These are phyloP conservation scores for Nerophis lumbriciformis DNA, from an alignment of 2,113 vertebrate genomes.

Conservation along the genomic window DNA sequence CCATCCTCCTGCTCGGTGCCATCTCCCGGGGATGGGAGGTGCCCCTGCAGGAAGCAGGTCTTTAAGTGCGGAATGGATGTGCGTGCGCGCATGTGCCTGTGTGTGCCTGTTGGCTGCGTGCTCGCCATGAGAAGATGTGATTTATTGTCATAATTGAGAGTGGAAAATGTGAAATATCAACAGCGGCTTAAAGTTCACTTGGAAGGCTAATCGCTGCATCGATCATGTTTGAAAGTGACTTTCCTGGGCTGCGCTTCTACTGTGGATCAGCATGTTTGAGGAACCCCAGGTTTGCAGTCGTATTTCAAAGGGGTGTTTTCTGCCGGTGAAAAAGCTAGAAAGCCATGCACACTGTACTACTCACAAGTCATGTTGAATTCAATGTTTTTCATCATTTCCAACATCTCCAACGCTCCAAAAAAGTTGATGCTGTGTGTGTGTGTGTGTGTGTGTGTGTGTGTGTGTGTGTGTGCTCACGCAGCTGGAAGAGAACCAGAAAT, in stretches of 20 bases:
- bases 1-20: constrained; percentile 42
- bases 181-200: constrained; percentile 7
- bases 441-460: constrained; percentile 1
- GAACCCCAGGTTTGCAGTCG: constrained; percentile 1
- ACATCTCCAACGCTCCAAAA: not conserved
- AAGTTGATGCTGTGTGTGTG: constrained; percentile 8
- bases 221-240: constrained; percentile 12
- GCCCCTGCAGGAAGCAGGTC: constrained; percentile 37
- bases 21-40: constrained; percentile 57
- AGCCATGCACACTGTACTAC: too few relatives aligned
- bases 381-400: not conserved
- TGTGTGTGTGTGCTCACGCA: constrained; percentile 12
- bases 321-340: not conserved
- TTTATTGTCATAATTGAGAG: constrained; percentile 31
- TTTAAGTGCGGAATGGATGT: constrained; percentile 28
- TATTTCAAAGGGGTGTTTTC: not conserved
- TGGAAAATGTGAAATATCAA: constrained; percentile 28
- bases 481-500: constrained; percentile 40
- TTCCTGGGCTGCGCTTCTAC: constrained; percentile 10
- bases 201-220: constrained; percentile 5
- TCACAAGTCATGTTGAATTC: not conserved
- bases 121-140: constrained; percentile 14
- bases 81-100: constrained; percentile 25
- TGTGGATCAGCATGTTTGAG: constrained; percentile 3
- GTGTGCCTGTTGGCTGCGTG: constrained; percentile 1